Percentiles rank a stretch among this genome's conserved stretches.
Conservation (phyloP, 2,888 invertebrate genomes). For the Volucella zonaria region DNA sequence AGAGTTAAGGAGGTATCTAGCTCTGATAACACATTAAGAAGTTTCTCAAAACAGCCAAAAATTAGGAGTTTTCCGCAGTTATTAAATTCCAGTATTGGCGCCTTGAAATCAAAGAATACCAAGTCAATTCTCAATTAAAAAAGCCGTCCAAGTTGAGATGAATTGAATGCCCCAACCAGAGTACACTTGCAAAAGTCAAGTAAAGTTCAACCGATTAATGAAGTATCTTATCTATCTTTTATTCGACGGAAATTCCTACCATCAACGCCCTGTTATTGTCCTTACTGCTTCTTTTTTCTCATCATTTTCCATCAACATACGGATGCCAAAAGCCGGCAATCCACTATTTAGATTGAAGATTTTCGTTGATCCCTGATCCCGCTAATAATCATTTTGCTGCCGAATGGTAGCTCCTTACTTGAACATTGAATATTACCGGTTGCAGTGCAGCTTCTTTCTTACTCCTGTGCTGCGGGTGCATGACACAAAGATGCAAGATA, state of each 20-base stretch:
- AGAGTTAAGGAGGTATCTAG: no score
- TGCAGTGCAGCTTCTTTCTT: constrained; percentile 37
- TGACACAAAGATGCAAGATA: constrained; percentile 24
- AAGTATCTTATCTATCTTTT: constrained; percentile 25
- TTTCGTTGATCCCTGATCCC: constrained; percentile 60
- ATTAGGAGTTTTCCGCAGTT: no score
- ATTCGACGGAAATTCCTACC: constrained; percentile 39
- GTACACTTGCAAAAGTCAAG: neutral
- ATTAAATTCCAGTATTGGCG: no score
- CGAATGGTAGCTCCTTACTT: constrained; percentile 60
- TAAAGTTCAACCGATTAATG: constrained; percentile 24
- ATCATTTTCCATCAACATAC: constrained; percentile 36
- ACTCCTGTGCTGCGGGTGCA: constrained; percentile 20
- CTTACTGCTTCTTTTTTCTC: constrained; percentile 4
- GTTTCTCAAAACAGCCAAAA: no score
- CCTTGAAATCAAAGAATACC: no score
- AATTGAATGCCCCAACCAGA: neutral
- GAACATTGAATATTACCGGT: constrained; percentile 50
- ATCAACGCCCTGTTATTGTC: constrained; percentile 51
- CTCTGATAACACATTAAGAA: no score
- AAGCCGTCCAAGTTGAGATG: neutral
- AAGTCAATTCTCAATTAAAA: no score
- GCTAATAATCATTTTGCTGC: constrained; percentile 64
- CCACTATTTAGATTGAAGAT: constrained; percentile 34
- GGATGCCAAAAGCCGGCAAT: constrained; percentile 39